A percentile compares a stretch with the other conserved stretches of the same genome.
These are phyloP conservation scores for Belgica antarctica DNA, from an alignment of 2,888 invertebrate species.

Conservation along the genomic window DNA sequence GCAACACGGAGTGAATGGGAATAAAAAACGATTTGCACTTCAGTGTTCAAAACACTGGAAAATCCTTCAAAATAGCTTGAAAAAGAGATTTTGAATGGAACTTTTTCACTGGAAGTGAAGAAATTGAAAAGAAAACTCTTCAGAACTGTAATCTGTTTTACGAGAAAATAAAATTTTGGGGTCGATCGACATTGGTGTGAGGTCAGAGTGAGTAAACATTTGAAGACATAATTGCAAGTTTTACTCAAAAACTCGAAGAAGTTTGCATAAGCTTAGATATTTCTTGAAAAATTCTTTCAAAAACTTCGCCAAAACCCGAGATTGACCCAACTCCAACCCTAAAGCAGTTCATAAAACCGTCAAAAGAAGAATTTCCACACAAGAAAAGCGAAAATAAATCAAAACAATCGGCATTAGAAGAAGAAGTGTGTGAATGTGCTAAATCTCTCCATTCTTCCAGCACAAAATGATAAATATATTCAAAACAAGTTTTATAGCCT, in stretches of 20 bases:
- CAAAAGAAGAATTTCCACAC: not conserved
- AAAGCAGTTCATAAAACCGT: not conserved
- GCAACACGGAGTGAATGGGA: not conserved
- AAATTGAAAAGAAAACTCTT: constrained; percentile 26
- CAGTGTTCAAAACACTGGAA: constrained; percentile 38
- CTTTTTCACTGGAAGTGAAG: not conserved
- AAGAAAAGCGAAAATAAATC: constrained; percentile 7
- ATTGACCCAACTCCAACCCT: not conserved
- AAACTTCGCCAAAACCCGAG: too few relatives aligned
- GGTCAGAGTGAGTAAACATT: too few relatives aligned
- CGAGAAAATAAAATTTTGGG: not conserved
- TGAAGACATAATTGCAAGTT: too few relatives aligned
- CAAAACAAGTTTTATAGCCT: constrained; percentile 41
- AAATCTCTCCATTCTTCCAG: constrained; percentile 14
- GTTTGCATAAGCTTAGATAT: too few relatives aligned
- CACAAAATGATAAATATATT: constrained; percentile 32
- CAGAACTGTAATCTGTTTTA: constrained; percentile 15
- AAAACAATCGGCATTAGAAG: constrained; percentile 33
- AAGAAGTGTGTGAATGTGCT: constrained; percentile 12
- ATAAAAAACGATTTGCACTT: constrained; percentile 43
- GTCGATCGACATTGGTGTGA: not conserved
- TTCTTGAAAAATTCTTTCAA: too few relatives aligned
- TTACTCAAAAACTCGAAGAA: too few relatives aligned
- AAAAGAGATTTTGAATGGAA: too few relatives aligned
- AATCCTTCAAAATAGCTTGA: constrained; percentile 29